phyloP scores from a whole-genome alignment of 2,797 vertebrate genomes.

The Karalla daura region DNA sequence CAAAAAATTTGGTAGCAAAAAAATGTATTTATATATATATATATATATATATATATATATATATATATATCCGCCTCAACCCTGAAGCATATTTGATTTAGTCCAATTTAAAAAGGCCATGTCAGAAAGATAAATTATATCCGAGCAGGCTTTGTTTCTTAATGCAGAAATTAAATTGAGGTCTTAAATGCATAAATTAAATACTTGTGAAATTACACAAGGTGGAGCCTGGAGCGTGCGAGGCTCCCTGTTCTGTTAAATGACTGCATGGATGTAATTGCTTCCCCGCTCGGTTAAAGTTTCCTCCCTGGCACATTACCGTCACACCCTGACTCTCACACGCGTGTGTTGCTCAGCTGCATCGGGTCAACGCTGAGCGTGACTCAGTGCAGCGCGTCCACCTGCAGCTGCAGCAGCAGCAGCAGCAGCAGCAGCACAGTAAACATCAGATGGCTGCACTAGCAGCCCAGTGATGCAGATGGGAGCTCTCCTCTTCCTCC shows the following conservation, averaged over 20 bases:
- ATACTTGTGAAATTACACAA: slow-evolving; percentile 48
- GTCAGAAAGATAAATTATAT: slow-evolving; percentile 52
- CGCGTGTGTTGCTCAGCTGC: too few species aligned
- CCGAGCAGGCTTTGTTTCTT: slow-evolving; percentile 32
- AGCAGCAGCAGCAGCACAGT: slow-evolving; percentile 3
- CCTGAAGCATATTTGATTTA: slow-evolving; percentile 38
- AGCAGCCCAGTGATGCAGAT: slow-evolving; percentile 56
- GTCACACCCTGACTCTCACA: neutral
- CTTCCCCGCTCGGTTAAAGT: slow-evolving; percentile 16
- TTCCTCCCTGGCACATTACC: slow-evolving; percentile 8
- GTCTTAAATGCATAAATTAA: slow-evolving; percentile 50
- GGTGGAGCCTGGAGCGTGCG: slow-evolving; percentile 27
- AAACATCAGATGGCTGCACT: slow-evolving; percentile 40
- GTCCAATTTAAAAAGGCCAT: slow-evolving; percentile 44
- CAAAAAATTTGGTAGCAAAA: too few species aligned
- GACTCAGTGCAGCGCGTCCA: slow-evolving; percentile 9
- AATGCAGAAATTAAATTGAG: slow-evolving; percentile 42
- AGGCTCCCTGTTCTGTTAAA: slow-evolving; percentile 29
- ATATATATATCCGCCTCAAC: neutral
- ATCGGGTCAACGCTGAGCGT: too few species aligned
- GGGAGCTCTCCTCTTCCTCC: slow-evolving; percentile 3
- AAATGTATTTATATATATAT: too few species aligned
- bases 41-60: too few species aligned
- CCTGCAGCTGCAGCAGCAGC: slow-evolving; percentile 1
- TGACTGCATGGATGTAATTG: slow-evolving; percentile 34